A percentile compares a stretch with the other conserved stretches of the same genome.
Conservation (phyloP, 2,888 invertebrate species). For the Folsomia manolachei region DNA sequence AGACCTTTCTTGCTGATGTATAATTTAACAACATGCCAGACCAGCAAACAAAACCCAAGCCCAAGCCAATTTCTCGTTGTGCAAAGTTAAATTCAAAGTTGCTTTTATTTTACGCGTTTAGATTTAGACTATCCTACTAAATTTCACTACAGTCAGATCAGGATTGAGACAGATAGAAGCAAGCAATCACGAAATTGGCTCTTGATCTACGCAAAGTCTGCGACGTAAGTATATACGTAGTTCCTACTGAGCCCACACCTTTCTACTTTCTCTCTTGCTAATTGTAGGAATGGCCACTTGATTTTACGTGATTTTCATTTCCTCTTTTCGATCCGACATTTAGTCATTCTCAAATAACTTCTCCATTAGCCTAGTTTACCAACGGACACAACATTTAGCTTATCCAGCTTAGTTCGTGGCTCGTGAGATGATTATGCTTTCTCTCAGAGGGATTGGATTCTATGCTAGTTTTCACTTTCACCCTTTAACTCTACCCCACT, state of each 20-base stretch:
- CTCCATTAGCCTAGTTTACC: not conserved
- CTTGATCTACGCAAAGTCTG: no score
- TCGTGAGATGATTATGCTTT: not conserved
- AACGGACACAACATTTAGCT: not conserved
- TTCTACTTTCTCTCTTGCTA: not conserved
- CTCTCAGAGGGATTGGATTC: no score
- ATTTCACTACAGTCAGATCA: no score
- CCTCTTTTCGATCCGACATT: not conserved
- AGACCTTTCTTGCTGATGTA: not conserved
- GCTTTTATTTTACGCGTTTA: not conserved
- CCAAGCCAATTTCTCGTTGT: no score
- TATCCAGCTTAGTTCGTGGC: not conserved
- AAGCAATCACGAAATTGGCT: no score
- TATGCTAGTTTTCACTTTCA: no score
- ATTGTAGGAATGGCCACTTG: not conserved
- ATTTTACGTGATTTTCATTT: not conserved
- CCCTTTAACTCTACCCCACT: no score
- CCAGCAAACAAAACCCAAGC: not conserved
- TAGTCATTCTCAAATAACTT: not conserved
- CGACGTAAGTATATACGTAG: not conserved
- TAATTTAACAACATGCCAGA: not conserved
- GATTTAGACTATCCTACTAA: no score
- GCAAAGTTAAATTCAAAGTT: not conserved
- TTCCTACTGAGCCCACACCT: not conserved
- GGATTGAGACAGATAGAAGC: no score